Conservation (phyloP, 2,797 vertebrate genomes). For the Catamblyrhynchus diadema region DNA sequence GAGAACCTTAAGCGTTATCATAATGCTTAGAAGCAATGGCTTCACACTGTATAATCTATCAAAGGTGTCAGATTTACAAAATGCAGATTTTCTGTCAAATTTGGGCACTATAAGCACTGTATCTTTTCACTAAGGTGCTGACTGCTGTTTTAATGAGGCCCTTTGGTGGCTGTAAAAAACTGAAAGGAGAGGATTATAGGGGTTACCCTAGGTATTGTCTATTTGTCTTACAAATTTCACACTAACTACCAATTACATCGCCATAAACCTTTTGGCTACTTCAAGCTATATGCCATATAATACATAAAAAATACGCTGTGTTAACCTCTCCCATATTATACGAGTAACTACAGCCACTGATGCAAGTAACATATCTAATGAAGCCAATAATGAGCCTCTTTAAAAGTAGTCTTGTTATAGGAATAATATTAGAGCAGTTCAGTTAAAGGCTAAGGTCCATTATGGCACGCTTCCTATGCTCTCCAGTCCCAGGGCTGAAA, state of each 20-base stretch:
- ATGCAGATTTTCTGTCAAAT: conserved; percentile 86
- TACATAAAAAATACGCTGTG: conserved; percentile 82
- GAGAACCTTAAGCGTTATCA: conserved; percentile 78
- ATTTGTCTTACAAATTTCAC: conserved; percentile 95
- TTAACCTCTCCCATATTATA: conserved; percentile 83
- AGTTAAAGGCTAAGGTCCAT: conserved; percentile 79
- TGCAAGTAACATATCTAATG: conserved; percentile 89
- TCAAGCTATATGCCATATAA: conserved; percentile 83
- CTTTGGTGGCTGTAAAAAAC: conserved; percentile 91
- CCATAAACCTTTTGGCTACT: conserved; percentile 91
- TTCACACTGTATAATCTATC: conserved; percentile 87
- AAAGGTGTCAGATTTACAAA: conserved; percentile 87
- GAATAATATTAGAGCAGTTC: conserved; percentile 82
- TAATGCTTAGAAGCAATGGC: conserved; percentile 81
- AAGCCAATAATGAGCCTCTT: conserved; percentile 90
- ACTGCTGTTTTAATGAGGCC: conserved; percentile 90
- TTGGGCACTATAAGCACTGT: conserved; percentile 81
- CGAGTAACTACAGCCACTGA: conserved; percentile 82
- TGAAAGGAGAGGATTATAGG: conserved; percentile 83
- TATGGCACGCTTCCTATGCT: conserved; percentile 72
- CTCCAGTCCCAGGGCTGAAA: conserved; percentile 72
- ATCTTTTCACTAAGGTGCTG: conserved; percentile 83
- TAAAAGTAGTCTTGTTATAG: conserved; percentile 86
- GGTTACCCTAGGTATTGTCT: conserved; percentile 87
- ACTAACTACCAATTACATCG: conserved; percentile 94